Evolutionary conservation across 1,140 invertebrate genomes (phyloP).

Genomic region (Babylonia areolata): DNA sequence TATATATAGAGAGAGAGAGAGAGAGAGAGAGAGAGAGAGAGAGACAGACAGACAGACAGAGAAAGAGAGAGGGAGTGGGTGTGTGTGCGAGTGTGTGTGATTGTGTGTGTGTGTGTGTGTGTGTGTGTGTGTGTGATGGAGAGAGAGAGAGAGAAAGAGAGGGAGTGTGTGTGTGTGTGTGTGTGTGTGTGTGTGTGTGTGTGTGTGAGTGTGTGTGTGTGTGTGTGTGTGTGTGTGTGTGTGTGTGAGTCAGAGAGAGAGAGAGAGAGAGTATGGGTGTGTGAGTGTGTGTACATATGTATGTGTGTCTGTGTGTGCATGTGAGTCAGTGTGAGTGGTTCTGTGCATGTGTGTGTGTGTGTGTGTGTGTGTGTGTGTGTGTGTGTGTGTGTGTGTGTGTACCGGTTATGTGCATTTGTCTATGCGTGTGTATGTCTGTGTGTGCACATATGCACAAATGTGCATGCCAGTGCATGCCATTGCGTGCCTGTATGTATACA

Average conservation of each 20-base stretch:
- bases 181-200: no score
- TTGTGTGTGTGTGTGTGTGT: no score
- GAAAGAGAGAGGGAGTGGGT: no score
- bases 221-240: constrained; percentile 1
- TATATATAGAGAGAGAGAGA: no score
- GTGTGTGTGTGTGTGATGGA: no score
- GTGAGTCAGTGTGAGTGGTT: not conserved
- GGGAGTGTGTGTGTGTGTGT: no score
- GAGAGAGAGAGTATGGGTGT: not conserved
- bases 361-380: not conserved
- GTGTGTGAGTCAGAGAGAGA: not conserved
- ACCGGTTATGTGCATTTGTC: not conserved
- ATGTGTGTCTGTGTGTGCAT: not conserved
- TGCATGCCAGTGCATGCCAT: not conserved
- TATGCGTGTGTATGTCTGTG: not conserved
- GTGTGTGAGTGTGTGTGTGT: no score
- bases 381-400: not conserved
- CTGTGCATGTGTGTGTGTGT: not conserved
- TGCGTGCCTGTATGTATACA: not conserved
- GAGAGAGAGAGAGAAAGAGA: no score
- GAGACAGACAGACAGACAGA: no score
- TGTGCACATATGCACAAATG: not conserved
- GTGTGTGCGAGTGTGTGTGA: no score
- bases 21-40: no score
- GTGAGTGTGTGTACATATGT: not conserved